Evolutionary conservation across 2,888 invertebrate species (phyloP), one percentile per base, ranked within the genome.

Genomic region (Ypsolopha scabrella): DNA sequence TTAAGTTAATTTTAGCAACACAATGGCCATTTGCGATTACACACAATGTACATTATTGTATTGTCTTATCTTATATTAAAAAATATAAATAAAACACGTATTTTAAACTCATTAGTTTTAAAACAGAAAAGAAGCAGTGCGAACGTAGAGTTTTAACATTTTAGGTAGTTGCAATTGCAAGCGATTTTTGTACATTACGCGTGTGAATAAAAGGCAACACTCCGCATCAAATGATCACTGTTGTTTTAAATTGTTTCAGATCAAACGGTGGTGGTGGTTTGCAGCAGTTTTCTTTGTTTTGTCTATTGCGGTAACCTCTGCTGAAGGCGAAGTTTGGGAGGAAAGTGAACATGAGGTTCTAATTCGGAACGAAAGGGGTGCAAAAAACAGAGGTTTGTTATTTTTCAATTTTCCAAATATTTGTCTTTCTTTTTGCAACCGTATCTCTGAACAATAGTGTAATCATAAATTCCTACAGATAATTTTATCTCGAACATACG

Each of bases 271-370:
- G 68, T 75, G 72, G 72, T 86, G 75, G 75, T 36, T 87, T 68
- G 72, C 88, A 55, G 80, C 85, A 49, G 81, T 79, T 43, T 68
- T 89, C 63, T 72, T 90, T 58, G 70, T 88, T 61, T 62, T 88
- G 58, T 81, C 83, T 34, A 71, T 86, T 48, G 83, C 87, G n/a
- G 71, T 80, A 55, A 79, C 75, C 9, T 67, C 82, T 36, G 89
- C 88, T 9, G 90, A 90, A 62, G 92, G 92, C 7, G 94, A 94
- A 80, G 90, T 93, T 54, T 91, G 90, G 90, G 93, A 94, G 70
- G 94, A 94, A 68, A 91, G 91, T 65, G 93, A 93, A 66, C 92
- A 91, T 68, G 94, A 94, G 74, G 90, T 94, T 53, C 90, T 94
- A 59, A 91, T 94, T 64, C 91, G 94, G 67, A 93, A 90, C 68